phyloP scores from a whole-genome alignment of 2,888 invertebrate species.

The Andrena chrysosceles region DNA sequence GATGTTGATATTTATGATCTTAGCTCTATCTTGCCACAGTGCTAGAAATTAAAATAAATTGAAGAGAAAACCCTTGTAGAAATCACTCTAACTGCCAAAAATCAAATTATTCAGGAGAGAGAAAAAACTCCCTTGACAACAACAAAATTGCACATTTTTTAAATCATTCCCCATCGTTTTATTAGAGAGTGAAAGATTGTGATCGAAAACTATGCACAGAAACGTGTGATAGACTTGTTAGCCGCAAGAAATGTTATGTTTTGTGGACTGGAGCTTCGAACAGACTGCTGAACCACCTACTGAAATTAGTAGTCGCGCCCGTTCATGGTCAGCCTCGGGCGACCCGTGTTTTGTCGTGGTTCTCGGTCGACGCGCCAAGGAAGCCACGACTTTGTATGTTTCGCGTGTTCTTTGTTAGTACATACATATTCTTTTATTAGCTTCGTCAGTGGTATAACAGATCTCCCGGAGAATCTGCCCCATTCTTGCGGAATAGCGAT shows the following conservation, averaged over 20 bases:
- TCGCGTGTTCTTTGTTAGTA: neutral
- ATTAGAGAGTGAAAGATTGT: no score
- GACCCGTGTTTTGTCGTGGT: slow-evolving; percentile 2
- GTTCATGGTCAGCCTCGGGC: neutral
- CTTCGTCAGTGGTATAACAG: neutral
- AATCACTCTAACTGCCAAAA: no score
- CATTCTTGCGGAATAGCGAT: slow-evolving; percentile 3
- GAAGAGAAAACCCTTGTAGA: no score
- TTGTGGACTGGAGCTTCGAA: neutral
- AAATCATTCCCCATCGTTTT: no score
- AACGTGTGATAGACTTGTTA: neutral
- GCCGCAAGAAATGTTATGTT: neutral
- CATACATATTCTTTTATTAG: neutral
- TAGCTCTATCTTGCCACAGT: no score
- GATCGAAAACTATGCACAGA: neutral
- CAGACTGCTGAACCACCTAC: neutral
- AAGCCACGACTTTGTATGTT: neutral
- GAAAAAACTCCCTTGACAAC: no score
- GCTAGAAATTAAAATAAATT: no score
- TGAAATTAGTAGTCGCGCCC: neutral
- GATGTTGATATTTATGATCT: no score
- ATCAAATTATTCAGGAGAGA: no score
- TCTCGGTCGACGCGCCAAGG: neutral
- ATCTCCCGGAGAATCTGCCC: neutral
- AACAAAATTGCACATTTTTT: no score